phyloP scores from a whole-genome alignment of 1,140 invertebrate genomes.

The Drosophila tsacasi region DNA sequence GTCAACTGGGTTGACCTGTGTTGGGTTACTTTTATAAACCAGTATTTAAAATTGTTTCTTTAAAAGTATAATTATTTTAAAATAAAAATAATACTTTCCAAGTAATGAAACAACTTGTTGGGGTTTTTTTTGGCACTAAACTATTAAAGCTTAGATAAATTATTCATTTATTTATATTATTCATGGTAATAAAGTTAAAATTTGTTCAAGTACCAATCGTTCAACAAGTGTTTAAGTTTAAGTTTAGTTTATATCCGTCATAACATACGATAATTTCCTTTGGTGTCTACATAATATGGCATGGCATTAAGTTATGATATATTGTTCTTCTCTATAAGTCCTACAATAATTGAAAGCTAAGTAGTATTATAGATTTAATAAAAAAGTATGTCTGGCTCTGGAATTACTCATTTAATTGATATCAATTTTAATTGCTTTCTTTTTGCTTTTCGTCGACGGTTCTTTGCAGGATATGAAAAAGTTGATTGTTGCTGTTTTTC shows the following conservation, averaged over 20 bases:
- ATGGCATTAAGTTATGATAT: constrained; percentile 69
- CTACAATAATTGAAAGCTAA: constrained; percentile 63
- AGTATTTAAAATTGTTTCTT: not conserved
- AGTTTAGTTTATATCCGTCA: constrained; percentile 53
- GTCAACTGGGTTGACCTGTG: not conserved
- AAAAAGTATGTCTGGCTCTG: constrained; percentile 49
- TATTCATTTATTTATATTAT: constrained; percentile 53
- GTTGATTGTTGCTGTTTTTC: not conserved
- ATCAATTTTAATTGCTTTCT: constrained; percentile 41
- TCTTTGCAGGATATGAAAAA: constrained; percentile 1
- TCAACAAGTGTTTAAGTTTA: constrained; percentile 74
- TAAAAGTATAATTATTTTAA: not conserved
- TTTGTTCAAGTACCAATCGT: constrained; percentile 76
- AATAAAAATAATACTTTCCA: not conserved
- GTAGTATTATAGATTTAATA: constrained; percentile 53
- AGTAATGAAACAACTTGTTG: not conserved
- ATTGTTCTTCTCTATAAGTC: constrained; percentile 51
- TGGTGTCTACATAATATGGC: constrained; percentile 68
- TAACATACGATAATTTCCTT: constrained; percentile 57
- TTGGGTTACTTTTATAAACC: not conserved
- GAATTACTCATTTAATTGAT: constrained; percentile 39
- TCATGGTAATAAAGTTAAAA: constrained; percentile 77
- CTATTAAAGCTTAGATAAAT: constrained; percentile 82
- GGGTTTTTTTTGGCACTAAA: constrained; percentile 61
- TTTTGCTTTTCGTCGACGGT: constrained; percentile 8